phyloP scores from a whole-genome alignment of 2,113 vertebrate genomes.

The Boulengeromyrus knoepffleri region DNA sequence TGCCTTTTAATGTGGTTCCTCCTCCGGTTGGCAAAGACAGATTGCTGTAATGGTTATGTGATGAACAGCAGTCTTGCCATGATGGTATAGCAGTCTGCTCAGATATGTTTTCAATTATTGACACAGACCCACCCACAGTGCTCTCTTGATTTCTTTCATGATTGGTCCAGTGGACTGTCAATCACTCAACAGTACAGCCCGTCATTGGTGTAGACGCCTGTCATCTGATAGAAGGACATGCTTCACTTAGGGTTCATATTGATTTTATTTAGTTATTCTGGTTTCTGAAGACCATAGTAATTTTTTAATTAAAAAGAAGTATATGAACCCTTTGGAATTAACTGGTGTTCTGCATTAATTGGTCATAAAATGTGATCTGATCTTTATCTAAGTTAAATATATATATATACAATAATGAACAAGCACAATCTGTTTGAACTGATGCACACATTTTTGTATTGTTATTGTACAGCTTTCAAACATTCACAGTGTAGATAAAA shows the following conservation, averaged over 20 bases:
- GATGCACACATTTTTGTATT: too few relatives aligned
- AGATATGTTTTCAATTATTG: neutral
- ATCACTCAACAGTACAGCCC: neutral
- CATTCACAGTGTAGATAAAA: too few relatives aligned
- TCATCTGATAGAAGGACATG: neutral
- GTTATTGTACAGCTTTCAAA: too few relatives aligned
- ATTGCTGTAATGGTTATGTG: neutral
- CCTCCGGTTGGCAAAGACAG: neutral
- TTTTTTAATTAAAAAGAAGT: neutral
- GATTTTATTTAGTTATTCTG: neutral
- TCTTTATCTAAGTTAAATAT: too few relatives aligned
- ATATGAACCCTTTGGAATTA: too few relatives aligned
- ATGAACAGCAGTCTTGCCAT: neutral
- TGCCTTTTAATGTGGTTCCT: neutral
- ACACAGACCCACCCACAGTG: neutral
- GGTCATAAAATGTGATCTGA: too few relatives aligned
- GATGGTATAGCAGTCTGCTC: neutral
- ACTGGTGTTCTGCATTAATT: too few relatives aligned
- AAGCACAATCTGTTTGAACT: too few relatives aligned
- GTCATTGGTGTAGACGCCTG: neutral
- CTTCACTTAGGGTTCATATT: neutral
- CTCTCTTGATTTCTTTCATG: neutral
- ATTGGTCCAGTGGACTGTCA: neutral
- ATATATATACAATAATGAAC: too few relatives aligned
- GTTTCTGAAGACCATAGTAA: neutral